phyloP scores from a whole-genome alignment of 37 sponge, comb jelly and placozoan species.

The Aphrocallistes beatrix region DNA sequence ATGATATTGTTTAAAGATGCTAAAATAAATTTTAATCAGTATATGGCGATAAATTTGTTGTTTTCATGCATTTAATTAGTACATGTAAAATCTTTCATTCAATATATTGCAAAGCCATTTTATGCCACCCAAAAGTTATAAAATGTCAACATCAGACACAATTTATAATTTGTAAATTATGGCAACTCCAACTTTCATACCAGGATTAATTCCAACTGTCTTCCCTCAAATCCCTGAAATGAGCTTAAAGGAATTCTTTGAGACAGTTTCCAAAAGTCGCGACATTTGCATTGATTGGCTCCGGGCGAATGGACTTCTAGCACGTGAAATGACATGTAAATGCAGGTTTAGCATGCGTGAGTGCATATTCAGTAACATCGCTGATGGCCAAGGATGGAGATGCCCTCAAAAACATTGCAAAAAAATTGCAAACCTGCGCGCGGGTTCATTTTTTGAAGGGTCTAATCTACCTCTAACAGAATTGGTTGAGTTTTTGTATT shows the following conservation, averaged over 20 bases:
- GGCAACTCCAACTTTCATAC: too few relatives aligned
- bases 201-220: background rate
- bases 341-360: background rate
- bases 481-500: background rate
- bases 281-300: background rate
- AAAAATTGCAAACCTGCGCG: background rate
- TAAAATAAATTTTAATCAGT: too few relatives aligned
- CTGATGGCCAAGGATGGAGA: background rate
- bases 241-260: background rate
- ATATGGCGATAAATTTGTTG: too few relatives aligned
- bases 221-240: background rate
- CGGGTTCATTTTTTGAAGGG: background rate
- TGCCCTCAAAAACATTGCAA: background rate
- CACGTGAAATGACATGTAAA: background rate
- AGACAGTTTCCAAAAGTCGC: background rate
- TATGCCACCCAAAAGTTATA: too few relatives aligned
- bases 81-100: too few relatives aligned
- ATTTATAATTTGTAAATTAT: too few relatives aligned
- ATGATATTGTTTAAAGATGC: too few relatives aligned
- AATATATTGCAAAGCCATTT: too few relatives aligned
- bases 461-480: background rate
- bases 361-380: background rate
- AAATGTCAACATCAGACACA: too few relatives aligned
- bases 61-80: too few relatives aligned
- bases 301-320: background rate